Base-by-base conservation (phyloP, 2,113 vertebrate species). In the Triplophysa rosa region DNA sequence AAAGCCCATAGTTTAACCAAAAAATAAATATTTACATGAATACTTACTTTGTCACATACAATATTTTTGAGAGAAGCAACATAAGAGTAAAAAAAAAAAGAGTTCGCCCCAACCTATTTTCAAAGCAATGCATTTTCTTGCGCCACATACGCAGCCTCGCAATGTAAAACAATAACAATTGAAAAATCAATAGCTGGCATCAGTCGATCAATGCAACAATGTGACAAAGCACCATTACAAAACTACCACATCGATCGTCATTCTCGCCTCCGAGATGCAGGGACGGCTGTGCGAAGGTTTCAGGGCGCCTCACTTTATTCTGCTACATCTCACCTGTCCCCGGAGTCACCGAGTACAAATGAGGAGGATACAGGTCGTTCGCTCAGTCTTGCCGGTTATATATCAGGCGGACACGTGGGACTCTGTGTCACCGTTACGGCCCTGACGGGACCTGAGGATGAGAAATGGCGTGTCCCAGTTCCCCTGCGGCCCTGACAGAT, bases 271-370 rank as follows among this genome's bases (percentile, higher is more conserved):
- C 4, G 16, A 62, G 58, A 74, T 26, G 37, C 13, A 3, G 68
- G 49, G 49, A 71, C 8, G 14, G 8, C 21, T 64, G 56, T 70
- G 21, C 47, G 45, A 68, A 63, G 21, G 14, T 29, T 45, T 66
- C 37, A 47, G 69, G 63, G 47, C 69, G 23, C 62, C 45, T 37
- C 58, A 68, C 61, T 47, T 69, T 71, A 74, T 74, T 73, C 33
- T 68, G 8, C 58, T 58, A 61, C 54, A 62, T 21, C 65, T 78
- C 80, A 74, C 75, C 80, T 79, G 69, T 54, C 49, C 67, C 68
- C 19, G 0, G 26, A 80, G 47, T 67, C 21, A 54, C 33, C 0
- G 63, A 16, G 64, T 69, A 77, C 69, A 77, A 78, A 74, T 80
- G 69, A 78, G 79, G 23, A 68, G 24, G 62, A 58, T 40, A 21